Percentiles rank a stretch among this genome's conserved stretches.
Conservation (phyloP, 2,797 vertebrate species). For the Coilia nasus region DNA sequence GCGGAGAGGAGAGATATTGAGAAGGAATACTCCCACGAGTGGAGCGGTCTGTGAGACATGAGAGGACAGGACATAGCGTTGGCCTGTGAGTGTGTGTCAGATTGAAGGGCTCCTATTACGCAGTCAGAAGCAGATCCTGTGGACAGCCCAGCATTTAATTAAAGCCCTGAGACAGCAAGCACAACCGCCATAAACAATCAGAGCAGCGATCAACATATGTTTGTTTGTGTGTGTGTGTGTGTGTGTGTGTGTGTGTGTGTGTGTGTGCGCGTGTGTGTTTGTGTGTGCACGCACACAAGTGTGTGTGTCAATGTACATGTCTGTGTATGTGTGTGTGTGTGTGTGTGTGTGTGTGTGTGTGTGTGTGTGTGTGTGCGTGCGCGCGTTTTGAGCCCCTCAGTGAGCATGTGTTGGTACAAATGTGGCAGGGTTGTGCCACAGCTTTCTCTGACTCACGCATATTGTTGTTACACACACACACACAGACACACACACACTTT, state of each 20-base stretch:
- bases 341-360: background rate
- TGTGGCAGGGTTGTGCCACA: background rate
- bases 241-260: background rate
- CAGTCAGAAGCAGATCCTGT: slow-evolving; percentile 41
- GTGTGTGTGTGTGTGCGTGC: background rate
- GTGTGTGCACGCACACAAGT: background rate
- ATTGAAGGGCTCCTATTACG: slow-evolving; percentile 29
- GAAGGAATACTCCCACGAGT: too few relatives aligned
- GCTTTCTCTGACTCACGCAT: too few relatives aligned
- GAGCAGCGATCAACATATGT: background rate
- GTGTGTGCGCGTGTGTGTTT: background rate
- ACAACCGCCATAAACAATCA: background rate
- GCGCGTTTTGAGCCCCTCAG: background rate
- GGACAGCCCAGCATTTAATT: slow-evolving; percentile 36
- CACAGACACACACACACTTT: background rate
- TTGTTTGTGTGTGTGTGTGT: background rate
- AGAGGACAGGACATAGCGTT: background rate
- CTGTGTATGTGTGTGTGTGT: background rate
- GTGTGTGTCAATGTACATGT: background rate
- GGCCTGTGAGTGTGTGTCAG: slow-evolving; percentile 10
- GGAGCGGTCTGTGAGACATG: too few relatives aligned
- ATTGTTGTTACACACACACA: background rate
- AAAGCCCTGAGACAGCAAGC: slow-evolving; percentile 40
- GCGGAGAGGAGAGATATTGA: background rate
- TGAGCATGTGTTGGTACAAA: background rate